Conservation (phyloP, 2,888 invertebrate genomes). For the Tetrapedia diversipes region DNA sequence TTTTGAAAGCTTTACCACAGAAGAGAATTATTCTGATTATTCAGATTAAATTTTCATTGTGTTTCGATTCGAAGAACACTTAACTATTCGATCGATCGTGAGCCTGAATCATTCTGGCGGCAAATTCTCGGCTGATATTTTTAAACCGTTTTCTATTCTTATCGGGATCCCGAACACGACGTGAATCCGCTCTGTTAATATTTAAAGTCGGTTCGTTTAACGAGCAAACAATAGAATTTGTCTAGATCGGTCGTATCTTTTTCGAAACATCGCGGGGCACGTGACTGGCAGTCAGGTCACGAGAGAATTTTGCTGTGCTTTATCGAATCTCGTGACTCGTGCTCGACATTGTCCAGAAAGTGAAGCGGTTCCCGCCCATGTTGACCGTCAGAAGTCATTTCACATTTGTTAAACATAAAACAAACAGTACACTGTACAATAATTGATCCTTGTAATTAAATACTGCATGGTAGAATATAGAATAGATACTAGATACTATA, state of each 20-base stretch:
- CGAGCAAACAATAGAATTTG: conserved; percentile 23
- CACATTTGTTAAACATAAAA: no score
- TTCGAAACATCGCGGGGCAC: not conserved
- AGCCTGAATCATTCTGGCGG: not conserved
- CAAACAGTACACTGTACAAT: no score
- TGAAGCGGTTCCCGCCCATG: not conserved
- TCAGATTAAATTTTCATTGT: no score
- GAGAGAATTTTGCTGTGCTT: conserved; percentile 31
- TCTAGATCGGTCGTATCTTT: conserved; percentile 7
- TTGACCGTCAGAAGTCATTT: not conserved
- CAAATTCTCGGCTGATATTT: not conserved
- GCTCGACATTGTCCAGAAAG: conserved; percentile 22
- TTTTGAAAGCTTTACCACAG: no score
- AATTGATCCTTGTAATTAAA: no score
- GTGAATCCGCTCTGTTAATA: conserved; percentile 16
- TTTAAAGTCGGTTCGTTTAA: conserved; percentile 1
- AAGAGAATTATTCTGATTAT: no score
- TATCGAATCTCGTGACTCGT: conserved; percentile 59
- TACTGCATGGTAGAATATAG: no score
- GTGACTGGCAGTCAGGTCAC: conserved; percentile 34
- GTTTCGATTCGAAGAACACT: no score
- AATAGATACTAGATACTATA: no score
- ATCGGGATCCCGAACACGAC: not conserved
- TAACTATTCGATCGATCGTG: not conserved
- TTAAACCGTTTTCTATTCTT: conserved; percentile 3